Evolutionary conservation across 2,113 vertebrate genomes (phyloP).

Genomic region (Rafetus swinhoei): DNA sequence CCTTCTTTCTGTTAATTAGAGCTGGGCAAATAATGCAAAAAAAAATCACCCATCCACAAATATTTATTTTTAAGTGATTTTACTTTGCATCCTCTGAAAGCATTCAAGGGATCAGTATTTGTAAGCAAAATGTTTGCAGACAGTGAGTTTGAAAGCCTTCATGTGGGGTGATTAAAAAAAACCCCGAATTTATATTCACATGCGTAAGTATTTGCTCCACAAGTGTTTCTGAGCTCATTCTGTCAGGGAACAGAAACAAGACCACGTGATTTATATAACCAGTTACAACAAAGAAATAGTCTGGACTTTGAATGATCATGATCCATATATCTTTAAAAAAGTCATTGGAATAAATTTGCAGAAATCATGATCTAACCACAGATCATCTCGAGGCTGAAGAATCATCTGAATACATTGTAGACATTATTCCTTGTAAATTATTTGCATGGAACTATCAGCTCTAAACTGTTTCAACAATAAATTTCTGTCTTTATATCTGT

Average conservation of each 20-base stretch:
- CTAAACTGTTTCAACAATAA: not conserved
- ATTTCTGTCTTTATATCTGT: not conserved
- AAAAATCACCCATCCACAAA: not conserved
- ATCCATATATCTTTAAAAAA: not conserved
- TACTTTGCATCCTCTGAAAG: not conserved
- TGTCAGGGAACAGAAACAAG: not conserved
- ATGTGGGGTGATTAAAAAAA: accelerated
- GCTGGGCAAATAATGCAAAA: accelerated
- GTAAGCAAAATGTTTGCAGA: not conserved
- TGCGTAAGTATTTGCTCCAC: not conserved
- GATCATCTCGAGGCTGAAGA: not conserved
- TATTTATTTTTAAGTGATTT: not conserved
- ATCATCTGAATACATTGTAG: not conserved
- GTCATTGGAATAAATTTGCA: not conserved
- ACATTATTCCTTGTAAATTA: not conserved
- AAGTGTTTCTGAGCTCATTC: not conserved
- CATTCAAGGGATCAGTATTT: not conserved
- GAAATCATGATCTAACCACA: not conserved
- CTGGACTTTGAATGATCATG: not conserved
- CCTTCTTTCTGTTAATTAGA: not conserved
- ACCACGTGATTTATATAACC: not conserved
- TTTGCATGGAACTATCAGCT: not conserved
- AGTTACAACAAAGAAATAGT: not conserved
- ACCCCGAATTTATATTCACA: not conserved
- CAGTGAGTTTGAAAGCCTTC: not conserved